Evolutionary conservation across 2,797 vertebrate genomes (phyloP), one percentile per base, ranked within the genome.

Genomic region (Aldrovandia affinis): DNA sequence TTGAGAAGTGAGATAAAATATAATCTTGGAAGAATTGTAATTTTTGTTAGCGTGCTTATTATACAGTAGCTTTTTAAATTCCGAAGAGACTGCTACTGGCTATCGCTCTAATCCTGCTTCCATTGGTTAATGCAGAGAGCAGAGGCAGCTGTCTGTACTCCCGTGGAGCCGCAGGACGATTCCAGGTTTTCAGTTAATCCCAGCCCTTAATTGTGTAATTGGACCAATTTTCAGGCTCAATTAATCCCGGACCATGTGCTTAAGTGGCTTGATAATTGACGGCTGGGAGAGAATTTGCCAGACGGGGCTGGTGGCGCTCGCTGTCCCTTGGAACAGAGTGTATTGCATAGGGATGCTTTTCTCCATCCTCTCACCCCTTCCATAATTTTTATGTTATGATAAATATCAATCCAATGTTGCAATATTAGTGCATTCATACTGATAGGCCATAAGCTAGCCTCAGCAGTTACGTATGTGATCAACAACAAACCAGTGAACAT

Each of bases 181-280:
- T 75, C 70, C 18, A 25, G 33, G 39, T 75, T 47, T n/a, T 44
- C 39, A 25, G 18, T 75, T 44, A 47, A 75, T 8, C 70, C 42
- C 6, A 25, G 70, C 39, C 39, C 39, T 47, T 44, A 44, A 25
- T 75, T 75, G 20, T 44, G 70, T 75, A 75, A 75, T 75, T 75
- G 36, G 70, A n/a, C 70, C 70, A 44, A 20, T 44, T 75, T 75
- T 75, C 70, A 25, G 12, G 70, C 70, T 44, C 70, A 75, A 75
- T 75, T 75, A 44, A 75, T 75, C 39, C 39, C 7, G 7, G 6
- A n/a, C 70, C 70, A 25, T 4, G 39, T 44, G 36, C 39, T 75
- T 75, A 75, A 75, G 39, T 75, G 39, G 44, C 70, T 44, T 20
- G 22, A 4, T 75, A 75, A 75, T 25, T 75, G 70, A 75, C 6